phyloP scores from a whole-genome alignment of 2,888 invertebrate genomes.

The Salticus scenicus region DNA sequence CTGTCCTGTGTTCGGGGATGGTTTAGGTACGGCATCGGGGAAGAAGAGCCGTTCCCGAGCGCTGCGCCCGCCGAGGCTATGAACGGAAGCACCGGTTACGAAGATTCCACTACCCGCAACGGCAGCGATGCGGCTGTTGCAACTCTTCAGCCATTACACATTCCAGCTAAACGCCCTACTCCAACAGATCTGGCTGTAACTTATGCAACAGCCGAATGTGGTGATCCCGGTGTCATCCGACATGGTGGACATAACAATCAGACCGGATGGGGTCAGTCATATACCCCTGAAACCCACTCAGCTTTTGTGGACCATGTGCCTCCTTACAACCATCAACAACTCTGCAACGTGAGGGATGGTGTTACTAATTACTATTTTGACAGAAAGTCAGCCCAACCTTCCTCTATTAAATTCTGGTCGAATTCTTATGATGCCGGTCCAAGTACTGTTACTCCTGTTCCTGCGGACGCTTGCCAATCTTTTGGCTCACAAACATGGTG shows the following conservation, averaged over 20 bases:
- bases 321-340: constrained; percentile 78
- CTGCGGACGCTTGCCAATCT: constrained; percentile 56
- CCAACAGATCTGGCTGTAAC: constrained; percentile 68
- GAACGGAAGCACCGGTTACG: constrained; percentile 72
- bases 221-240: constrained; percentile 79
- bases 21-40: constrained; percentile 42
- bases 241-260: constrained; percentile 79
- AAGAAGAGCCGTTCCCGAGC: constrained; percentile 57
- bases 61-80: constrained; percentile 65
- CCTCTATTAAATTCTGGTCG: constrained; percentile 75
- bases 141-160: constrained; percentile 82
- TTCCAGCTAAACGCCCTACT: constrained; percentile 84
- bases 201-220: constrained; percentile 52
- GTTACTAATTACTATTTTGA: constrained; percentile 81
- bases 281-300: constrained; percentile 81
- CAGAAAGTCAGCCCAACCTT: constrained; percentile 73
- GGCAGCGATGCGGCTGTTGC: constrained; percentile 64
- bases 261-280: constrained; percentile 80
- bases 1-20: constrained; percentile 46
- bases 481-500: constrained; percentile 67
- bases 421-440: constrained; percentile 67
- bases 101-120: constrained; percentile 68
- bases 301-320: constrained; percentile 78
- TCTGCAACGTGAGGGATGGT: constrained; percentile 75
- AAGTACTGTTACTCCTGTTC: constrained; percentile 59